phyloP scores from a whole-genome alignment of 1,140 invertebrate species.

The Euschistus heros region DNA sequence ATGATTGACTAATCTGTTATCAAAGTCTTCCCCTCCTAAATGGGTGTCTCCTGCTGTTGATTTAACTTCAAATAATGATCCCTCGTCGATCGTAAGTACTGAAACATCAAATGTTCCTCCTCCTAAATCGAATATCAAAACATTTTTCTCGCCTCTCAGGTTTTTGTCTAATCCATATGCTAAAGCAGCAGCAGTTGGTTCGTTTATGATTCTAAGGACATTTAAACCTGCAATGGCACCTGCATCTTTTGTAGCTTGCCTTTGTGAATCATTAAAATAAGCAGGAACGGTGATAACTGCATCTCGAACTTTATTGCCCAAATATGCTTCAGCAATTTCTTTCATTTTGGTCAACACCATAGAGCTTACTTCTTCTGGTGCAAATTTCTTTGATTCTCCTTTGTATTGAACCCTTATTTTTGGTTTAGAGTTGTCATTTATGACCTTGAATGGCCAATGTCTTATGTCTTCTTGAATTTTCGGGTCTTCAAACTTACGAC shows the following conservation, averaged over 20 bases:
- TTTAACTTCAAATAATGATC: no score
- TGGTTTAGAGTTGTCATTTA: conserved; percentile 50
- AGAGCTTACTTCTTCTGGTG: conserved; percentile 67
- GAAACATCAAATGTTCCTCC: no score
- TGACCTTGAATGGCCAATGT: conserved; percentile 53
- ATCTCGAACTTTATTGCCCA: conserved; percentile 45
- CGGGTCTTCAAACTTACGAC: conserved; percentile 55
- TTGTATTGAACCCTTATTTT: conserved; percentile 45
- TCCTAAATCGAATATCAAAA: no score
- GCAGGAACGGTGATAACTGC: conserved; percentile 61
- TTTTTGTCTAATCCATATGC: no score
- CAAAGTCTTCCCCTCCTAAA: no score
- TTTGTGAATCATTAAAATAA: conserved; percentile 58
- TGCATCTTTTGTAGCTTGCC: conserved; percentile 68
- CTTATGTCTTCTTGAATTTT: conserved; percentile 52
- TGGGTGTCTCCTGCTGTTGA: no score
- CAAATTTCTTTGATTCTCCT: conserved; percentile 47
- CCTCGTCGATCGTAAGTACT: no score
- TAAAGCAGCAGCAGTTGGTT: conserved; percentile 33
- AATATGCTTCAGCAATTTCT: conserved; percentile 48
- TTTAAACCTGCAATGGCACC: conserved; percentile 72
- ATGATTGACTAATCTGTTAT: no score
- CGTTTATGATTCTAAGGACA: conserved; percentile 68
- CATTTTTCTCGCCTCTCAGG: no score
- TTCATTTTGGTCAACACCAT: conserved; percentile 77